Conservation (phyloP, 2,888 invertebrate species). For the Bellardia bayeri region DNA sequence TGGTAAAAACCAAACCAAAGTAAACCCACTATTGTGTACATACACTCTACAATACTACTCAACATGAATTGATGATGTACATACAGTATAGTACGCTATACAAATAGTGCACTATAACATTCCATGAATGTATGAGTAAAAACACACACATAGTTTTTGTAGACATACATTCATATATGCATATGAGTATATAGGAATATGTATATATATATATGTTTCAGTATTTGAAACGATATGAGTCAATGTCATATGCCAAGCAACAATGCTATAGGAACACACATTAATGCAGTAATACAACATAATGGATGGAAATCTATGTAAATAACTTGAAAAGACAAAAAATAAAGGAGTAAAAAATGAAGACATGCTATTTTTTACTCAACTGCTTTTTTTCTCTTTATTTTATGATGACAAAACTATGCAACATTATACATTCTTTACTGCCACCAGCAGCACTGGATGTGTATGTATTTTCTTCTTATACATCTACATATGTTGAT, state of each 20-base stretch:
- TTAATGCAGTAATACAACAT: conserved; percentile 13
- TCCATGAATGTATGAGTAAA: conserved; percentile 10
- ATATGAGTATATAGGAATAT: background rate
- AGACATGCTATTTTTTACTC: conserved; percentile 60
- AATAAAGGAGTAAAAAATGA: conserved; percentile 63
- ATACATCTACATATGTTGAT: background rate
- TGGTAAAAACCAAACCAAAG: conserved; percentile 42
- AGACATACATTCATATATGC: too few relatives aligned
- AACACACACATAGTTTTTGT: background rate
- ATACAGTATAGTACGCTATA: background rate
- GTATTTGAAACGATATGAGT: conserved; percentile 51
- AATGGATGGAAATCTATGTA: conserved; percentile 65
- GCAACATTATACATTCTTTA: conserved; percentile 61
- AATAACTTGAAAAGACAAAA: conserved; percentile 61
- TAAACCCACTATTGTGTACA: conserved; percentile 41
- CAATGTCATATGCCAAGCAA: conserved; percentile 69
- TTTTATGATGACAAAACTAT: conserved; percentile 37
- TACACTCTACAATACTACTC: background rate
- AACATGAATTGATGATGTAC: conserved; percentile 39
- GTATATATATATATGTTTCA: background rate
- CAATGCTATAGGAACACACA: conserved; percentile 44
- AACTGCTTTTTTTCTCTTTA: background rate
- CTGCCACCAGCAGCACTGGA: conserved; percentile 43
- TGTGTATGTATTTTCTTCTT: background rate
- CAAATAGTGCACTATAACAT: background rate